Evolutionary conservation across 2,797 vertebrate species (phyloP).

Genomic region (Rhinella marina): DNA sequence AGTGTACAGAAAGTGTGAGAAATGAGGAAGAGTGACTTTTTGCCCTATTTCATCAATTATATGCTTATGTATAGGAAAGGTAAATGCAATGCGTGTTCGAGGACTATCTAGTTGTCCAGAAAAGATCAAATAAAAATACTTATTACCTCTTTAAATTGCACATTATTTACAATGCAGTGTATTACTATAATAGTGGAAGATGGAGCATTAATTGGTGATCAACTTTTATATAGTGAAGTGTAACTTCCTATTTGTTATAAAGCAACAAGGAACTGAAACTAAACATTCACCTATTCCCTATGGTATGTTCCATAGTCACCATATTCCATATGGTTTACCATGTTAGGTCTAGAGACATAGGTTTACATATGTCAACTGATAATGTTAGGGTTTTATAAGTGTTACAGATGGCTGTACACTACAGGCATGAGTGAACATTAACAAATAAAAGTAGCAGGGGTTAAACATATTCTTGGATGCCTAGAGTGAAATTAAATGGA

Average conservation of each 20-base stretch:
- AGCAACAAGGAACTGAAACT: no score
- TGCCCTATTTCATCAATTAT: no score
- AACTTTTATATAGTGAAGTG: slow-evolving; percentile 25
- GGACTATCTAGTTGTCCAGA: background rate
- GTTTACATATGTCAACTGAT: slow-evolving; percentile 64
- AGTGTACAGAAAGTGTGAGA: no score
- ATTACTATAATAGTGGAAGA: background rate
- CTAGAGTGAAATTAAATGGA: slow-evolving; percentile 70
- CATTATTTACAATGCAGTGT: slow-evolving; percentile 33
- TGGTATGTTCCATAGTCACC: slow-evolving; percentile 15
- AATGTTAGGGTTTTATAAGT: slow-evolving; percentile 67
- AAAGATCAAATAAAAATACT: background rate
- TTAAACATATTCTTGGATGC: slow-evolving; percentile 67
- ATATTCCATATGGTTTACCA: slow-evolving; percentile 67
- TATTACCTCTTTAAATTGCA: slow-evolving; percentile 22
- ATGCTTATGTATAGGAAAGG: no score
- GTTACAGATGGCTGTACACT: slow-evolving; percentile 66
- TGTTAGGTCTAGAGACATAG: slow-evolving; percentile 66
- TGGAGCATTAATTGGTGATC: background rate
- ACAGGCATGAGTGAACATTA: slow-evolving; percentile 66
- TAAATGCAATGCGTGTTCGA: background rate
- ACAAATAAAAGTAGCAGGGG: slow-evolving; percentile 66
- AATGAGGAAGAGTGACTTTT: no score
- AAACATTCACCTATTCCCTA: slow-evolving; percentile 12
- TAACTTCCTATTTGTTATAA: slow-evolving; percentile 11